phyloP scores from a whole-genome alignment of 2,797 vertebrate genomes.

The Taeniopygia guttata region DNA sequence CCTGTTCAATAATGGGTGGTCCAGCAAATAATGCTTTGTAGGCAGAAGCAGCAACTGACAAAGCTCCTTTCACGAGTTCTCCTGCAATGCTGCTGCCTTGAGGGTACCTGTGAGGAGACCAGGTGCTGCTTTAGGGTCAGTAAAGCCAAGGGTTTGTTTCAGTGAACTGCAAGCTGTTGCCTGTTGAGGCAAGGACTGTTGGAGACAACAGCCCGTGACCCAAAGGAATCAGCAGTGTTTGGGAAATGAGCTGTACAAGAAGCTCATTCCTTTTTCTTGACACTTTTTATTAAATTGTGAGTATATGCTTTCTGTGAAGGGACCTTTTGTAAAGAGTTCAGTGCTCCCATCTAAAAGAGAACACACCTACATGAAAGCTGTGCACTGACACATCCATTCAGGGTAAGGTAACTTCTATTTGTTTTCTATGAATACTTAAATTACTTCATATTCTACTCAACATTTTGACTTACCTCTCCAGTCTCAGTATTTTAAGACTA shows the following conservation, averaged over 20 bases:
- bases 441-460: background rate
- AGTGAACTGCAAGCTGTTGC: background rate
- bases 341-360: background rate
- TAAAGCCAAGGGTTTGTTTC: background rate
- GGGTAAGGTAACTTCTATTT: background rate
- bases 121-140: background rate
- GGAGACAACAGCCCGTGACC: background rate
- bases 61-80: constrained; percentile 92
- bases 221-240: background rate
- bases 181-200: background rate
- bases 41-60: constrained; percentile 94
- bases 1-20: constrained; percentile 86
- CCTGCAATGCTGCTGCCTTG: constrained; percentile 86
- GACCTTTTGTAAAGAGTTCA: background rate
- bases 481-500: background rate
- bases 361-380: background rate
- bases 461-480: background rate
- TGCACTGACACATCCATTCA: background rate
- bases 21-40: constrained; percentile 97
- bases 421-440: background rate
- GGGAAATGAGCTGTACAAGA: background rate
- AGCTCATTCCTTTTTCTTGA: background rate
- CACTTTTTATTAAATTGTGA: background rate
- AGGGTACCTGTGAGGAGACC: constrained; percentile 59
- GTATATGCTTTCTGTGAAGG: background rate